Evolutionary conservation across 2,797 vertebrate species (phyloP).

Genomic region (Pseudochirops corinnae): DNA sequence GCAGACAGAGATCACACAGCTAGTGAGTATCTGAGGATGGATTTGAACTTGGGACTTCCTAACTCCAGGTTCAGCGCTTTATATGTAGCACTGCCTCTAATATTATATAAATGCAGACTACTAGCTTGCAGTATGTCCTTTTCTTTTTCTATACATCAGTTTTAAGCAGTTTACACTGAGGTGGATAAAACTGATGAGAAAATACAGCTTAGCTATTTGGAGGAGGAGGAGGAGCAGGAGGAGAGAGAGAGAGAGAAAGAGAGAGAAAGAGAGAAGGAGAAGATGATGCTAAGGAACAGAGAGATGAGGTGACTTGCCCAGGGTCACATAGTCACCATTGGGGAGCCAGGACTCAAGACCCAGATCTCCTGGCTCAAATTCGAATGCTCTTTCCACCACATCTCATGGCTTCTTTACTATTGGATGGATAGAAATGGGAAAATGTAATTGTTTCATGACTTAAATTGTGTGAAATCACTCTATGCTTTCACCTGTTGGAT

Average conservation of each 20-base stretch:
- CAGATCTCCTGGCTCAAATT: background rate
- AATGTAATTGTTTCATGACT: conserved; percentile 42
- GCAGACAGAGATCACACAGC: background rate
- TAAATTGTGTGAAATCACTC: conserved; percentile 22
- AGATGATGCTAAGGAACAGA: background rate
- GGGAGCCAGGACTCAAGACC: background rate
- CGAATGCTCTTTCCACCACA: background rate
- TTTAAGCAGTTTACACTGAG: background rate
- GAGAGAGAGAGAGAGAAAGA: too few relatives aligned
- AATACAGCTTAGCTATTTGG: background rate
- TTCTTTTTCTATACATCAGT: background rate
- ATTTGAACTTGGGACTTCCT: background rate
- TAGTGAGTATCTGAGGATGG: background rate
- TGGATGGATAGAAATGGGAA: background rate
- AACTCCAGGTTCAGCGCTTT: background rate
- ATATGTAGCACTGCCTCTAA: background rate
- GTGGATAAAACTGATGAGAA: background rate
- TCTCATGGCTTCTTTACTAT: background rate
- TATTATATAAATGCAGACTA: background rate
- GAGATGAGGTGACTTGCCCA: background rate
- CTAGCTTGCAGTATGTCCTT: background rate
- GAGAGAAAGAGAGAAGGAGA: too few relatives aligned
- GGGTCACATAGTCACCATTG: background rate
- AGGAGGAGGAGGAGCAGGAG: background rate
- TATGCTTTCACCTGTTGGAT: conserved; percentile 17